Evolutionary conservation across 2,797 vertebrate genomes (phyloP).

Genomic region (Anisognathus igniventris): DNA sequence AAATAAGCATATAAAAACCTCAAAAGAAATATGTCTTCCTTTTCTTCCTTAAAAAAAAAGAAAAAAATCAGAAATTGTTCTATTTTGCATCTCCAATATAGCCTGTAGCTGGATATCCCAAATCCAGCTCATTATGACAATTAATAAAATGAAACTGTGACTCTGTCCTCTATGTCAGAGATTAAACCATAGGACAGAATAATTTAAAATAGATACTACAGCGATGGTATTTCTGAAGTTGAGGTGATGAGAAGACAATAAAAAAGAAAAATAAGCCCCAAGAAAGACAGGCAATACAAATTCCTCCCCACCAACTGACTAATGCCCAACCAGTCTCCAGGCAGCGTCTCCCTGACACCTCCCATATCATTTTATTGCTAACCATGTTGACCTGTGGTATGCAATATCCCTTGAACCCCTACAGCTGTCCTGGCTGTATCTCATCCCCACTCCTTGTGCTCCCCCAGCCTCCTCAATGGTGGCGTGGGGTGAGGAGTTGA

Average conservation of each 20-base stretch:
- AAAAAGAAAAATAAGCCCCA: not conserved
- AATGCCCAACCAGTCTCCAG: not conserved
- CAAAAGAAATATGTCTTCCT: not conserved
- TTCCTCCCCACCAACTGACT: not conserved
- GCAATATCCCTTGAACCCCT: too few species aligned
- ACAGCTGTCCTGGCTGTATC: not conserved
- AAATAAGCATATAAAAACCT: not conserved
- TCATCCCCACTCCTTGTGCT: not conserved
- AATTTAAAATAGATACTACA: not conserved
- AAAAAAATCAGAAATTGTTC: not conserved
- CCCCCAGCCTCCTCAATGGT: fast-evolving
- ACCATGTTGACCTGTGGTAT: fast-evolving
- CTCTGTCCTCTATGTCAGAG: not conserved
- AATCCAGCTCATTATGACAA: not conserved
- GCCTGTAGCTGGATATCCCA: not conserved
- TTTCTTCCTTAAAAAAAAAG: not conserved
- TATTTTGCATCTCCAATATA: not conserved
- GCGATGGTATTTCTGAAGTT: not conserved
- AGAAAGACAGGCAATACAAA: not conserved
- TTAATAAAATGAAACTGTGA: not conserved
- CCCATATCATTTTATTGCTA: not conserved
- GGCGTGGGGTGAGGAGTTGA: fast-evolving
- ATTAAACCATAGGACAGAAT: not conserved
- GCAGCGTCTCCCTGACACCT: not conserved
- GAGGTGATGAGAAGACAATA: fast-evolving